Evolutionary conservation across 2,113 vertebrate species (phyloP).

Genomic region (Okapia johnstoni): DNA sequence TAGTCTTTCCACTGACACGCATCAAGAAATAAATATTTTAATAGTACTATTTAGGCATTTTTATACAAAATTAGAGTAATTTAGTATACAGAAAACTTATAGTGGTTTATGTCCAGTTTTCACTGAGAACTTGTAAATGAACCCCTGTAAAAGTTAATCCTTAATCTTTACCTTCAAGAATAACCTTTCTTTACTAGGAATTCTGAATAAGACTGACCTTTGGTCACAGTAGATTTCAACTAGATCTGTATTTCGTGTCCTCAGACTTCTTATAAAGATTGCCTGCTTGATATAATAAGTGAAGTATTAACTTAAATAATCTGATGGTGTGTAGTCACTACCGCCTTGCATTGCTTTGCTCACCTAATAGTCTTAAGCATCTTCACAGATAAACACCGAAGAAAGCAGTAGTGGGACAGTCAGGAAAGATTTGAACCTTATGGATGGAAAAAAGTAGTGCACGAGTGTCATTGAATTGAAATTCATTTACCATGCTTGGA

Average conservation of each 20-base stretch:
- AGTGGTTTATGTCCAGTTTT: neutral
- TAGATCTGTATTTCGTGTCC: neutral
- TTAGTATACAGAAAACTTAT: neutral
- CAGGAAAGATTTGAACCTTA: neutral
- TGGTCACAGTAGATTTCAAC: neutral
- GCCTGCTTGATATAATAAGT: neutral
- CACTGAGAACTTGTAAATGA: neutral
- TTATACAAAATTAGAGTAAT: neutral
- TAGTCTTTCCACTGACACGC: neutral
- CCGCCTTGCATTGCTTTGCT: neutral
- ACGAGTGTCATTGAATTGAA: neutral
- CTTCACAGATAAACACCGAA: neutral
- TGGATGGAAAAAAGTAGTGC: neutral
- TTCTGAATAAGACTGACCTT: neutral
- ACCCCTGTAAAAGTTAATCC: neutral
- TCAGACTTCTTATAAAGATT: neutral
- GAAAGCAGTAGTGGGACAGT: neutral
- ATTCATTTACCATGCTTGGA: neutral
- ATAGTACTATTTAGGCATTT: neutral
- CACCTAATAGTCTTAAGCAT: neutral
- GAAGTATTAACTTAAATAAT: neutral
- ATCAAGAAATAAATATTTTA: neutral
- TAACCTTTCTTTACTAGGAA: neutral
- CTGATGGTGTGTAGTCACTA: neutral
- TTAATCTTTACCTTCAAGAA: slow-evolving; percentile 16